Percentiles rank a stretch among this genome's conserved stretches.
Evolutionary conservation across 2,113 vertebrate genomes (phyloP).

Genomic region (Trogon melanurus): DNA sequence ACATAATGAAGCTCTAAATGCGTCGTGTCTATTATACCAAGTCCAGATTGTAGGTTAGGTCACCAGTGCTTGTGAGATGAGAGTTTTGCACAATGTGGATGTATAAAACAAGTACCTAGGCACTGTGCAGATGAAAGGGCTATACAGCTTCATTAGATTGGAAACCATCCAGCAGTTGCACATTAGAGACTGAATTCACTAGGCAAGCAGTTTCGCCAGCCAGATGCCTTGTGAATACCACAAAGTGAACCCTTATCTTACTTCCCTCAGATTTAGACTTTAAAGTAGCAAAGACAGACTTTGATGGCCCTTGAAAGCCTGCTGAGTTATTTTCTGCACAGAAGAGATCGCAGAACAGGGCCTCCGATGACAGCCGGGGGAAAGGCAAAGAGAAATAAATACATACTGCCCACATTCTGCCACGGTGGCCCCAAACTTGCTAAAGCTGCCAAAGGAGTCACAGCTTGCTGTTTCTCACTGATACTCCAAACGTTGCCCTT

Average conservation of each 20-base stretch:
- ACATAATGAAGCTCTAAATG: neutral
- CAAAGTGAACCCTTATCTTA: neutral
- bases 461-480: neutral
- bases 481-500: neutral
- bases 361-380: neutral
- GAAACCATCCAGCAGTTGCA: neutral
- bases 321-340: neutral
- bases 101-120: neutral
- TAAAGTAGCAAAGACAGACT: neutral
- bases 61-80: neutral
- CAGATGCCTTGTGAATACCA: neutral
- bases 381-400: neutral
- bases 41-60: neutral
- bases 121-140: neutral
- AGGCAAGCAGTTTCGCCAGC: neutral
- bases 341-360: neutral
- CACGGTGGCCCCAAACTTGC: neutral
- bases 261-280: neutral
- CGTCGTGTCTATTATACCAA: neutral
- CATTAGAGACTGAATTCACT: neutral
- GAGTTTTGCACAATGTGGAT: neutral
- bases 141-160: neutral
- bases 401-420: neutral
- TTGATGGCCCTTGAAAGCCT: neutral
- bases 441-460: neutral